Conservation (phyloP, 2,797 vertebrate genomes). For the Cryptoblepharus egeriae region DNA sequence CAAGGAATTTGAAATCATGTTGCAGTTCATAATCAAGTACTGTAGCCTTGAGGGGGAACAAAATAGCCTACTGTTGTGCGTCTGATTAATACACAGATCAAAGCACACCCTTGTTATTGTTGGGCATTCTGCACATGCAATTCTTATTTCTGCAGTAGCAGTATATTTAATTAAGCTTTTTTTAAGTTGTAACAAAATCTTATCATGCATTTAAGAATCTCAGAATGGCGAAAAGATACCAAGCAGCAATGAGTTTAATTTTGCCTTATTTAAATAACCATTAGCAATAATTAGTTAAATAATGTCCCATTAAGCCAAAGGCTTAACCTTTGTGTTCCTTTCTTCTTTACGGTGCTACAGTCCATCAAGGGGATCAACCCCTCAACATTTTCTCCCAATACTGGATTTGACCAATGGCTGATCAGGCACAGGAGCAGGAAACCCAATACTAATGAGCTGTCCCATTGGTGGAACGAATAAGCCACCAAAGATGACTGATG, state of each 20-base stretch:
- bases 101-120: constrained; percentile 56
- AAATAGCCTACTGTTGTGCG: constrained; percentile 55
- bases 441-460: too few relatives aligned
- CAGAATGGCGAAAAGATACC: constrained; percentile 12
- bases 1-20: constrained; percentile 7
- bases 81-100: constrained; percentile 63
- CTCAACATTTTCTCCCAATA: not conserved
- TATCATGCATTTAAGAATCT: constrained; percentile 29
- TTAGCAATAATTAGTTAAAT: constrained; percentile 26
- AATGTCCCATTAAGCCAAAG: not conserved
- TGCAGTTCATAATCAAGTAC: constrained; percentile 55
- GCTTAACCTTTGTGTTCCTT: too few relatives aligned
- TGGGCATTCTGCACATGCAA: constrained; percentile 38
- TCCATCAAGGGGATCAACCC: too few relatives aligned
- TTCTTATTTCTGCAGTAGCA: constrained; percentile 33
- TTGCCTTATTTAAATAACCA: constrained; percentile 27
- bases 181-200: not conserved
- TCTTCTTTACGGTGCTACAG: not conserved
- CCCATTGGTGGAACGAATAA: too few relatives aligned
- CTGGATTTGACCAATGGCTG: not conserved
- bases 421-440: not conserved
- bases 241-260: constrained; percentile 19
- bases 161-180: constrained; percentile 9
- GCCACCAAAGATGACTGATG: too few relatives aligned
- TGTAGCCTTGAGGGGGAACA: constrained; percentile 43